These are phyloP conservation scores for Aleiodes testaceus DNA, from an alignment of 2,888 invertebrate genomes.

Conservation along the genomic window DNA sequence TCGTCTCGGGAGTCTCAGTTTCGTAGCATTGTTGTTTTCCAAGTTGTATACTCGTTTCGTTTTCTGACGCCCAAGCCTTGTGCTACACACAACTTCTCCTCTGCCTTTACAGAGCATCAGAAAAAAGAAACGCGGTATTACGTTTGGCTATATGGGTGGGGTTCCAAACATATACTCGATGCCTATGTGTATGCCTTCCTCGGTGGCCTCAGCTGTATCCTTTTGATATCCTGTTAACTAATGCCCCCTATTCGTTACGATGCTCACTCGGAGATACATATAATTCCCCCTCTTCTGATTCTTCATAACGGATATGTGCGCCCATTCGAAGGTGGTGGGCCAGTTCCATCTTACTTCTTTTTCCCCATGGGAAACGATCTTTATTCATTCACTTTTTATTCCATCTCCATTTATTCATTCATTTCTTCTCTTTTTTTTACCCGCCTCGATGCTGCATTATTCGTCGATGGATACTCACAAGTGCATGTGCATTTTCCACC, in stretches of 20 bases:
- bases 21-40: constrained; percentile 69
- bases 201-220: constrained; percentile 71
- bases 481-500: neutral
- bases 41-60: constrained; percentile 23
- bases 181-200: constrained; percentile 56
- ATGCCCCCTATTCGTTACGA: constrained; percentile 72
- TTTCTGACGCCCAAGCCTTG: constrained; percentile 46
- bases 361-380: constrained; percentile 25
- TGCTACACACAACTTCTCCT: constrained; percentile 22
- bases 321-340: constrained; percentile 20
- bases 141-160: constrained; percentile 33
- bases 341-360: neutral
- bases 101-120: neutral
- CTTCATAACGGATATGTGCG: constrained; percentile 54
- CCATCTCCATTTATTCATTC: constrained; percentile 48
- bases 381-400: constrained; percentile 43
- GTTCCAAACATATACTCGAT: constrained; percentile 52
- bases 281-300: constrained; percentile 51
- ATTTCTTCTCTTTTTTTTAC: constrained; percentile 46
- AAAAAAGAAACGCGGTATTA: neutral
- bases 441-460: constrained; percentile 19
- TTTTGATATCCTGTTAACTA: constrained; percentile 74
- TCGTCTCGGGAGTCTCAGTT: constrained; percentile 70
- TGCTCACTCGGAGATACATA: constrained; percentile 61
- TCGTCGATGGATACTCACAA: constrained; percentile 9